Evolutionary conservation across 2,113 vertebrate species (phyloP).

Genomic region (Ceyx cyanopectus): DNA sequence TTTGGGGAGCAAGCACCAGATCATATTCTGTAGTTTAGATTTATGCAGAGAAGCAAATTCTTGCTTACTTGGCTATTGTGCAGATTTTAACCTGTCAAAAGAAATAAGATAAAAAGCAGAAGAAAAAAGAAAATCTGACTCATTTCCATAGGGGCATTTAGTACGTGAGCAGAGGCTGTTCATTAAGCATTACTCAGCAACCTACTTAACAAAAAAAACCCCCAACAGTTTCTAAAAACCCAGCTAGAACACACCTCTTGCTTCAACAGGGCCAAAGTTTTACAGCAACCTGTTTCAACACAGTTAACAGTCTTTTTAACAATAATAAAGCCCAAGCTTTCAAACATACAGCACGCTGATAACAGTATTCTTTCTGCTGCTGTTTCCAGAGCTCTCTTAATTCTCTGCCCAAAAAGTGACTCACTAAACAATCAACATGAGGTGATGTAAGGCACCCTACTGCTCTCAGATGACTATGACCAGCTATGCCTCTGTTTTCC

Average conservation of each 20-base stretch:
- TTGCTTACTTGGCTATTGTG: conserved; percentile 24
- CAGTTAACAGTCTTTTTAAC: conserved; percentile 32
- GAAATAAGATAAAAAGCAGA: conserved; percentile 28
- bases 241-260: background rate
- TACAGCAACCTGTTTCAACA: conserved; percentile 32
- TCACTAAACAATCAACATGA: conserved; percentile 47
- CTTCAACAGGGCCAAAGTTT: conserved; percentile 28
- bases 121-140: conserved; percentile 34
- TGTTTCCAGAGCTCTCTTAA: background rate
- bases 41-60: background rate
- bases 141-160: conserved; percentile 51
- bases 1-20: background rate
- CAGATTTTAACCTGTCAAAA: conserved; percentile 47
- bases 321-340: conserved; percentile 31
- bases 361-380: conserved; percentile 34
- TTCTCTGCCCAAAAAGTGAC: conserved; percentile 55
- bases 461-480: conserved; percentile 12
- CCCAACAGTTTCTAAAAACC: background rate
- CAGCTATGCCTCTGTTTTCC: conserved; percentile 39
- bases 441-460: conserved; percentile 49
- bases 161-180: background rate
- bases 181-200: conserved; percentile 58
- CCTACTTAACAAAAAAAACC: conserved; percentile 20
- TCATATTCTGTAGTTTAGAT: background rate
- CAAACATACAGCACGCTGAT: conserved; percentile 39